Base-by-base conservation (phyloP, 35 echinoderm and acorn worm species). In the Ptychodera flava region DNA sequence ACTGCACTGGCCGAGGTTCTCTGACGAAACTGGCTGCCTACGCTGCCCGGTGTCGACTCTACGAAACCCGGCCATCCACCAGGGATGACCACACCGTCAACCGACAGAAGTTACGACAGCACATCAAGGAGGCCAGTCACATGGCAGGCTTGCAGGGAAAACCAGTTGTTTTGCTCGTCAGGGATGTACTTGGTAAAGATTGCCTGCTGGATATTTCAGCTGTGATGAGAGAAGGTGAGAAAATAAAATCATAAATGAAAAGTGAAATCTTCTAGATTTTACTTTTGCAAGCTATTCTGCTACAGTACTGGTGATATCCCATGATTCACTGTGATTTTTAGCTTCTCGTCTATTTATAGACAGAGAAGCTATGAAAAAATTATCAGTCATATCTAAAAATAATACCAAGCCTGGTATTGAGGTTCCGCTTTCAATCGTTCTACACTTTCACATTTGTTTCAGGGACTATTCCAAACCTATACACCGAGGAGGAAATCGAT, bases 381-480 rank as follows among this genome's bases (percentile, higher is more conserved):
- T n/a, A n/a, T n/a, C n/a, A n/a, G n/a, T n/a, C n/a, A n/a, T n/a
- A n/a, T n/a, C n/a, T n/a, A n/a, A n/a, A n/a, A n/a, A n/a, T n/a
- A n/a, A n/a, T n/a, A n/a, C n/a, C n/a, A n/a, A n/a, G n/a, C n/a
- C n/a, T n/a, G n/a, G n/a, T n/a, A n/a, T n/a, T n/a, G n/a, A n/a
- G n/a, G n/a, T n/a, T n/a, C n/a, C n/a, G n/a, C n/a, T n/a, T n/a
- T n/a, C n/a, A n/a, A n/a, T n/a, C n/a, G n/a, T n/a, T n/a, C n/a
- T n/a, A n/a, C n/a, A n/a, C n/a, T n/a, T n/a, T n/a, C n/a, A n/a
- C n/a, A n/a, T n/a, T n/a, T n/a, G n/a, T n/a, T n/a, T n/a, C 35
- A 99, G 96, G 96, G 6, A 90, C 90, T 1, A 90, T 90, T 77
- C 96, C 96, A 77, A 90, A 91, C 16, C 83, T 99, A 78, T 99